These are phyloP conservation scores for Basileuterus tristriatus DNA, from an alignment of 2,797 vertebrate species.

Conservation along the genomic window DNA sequence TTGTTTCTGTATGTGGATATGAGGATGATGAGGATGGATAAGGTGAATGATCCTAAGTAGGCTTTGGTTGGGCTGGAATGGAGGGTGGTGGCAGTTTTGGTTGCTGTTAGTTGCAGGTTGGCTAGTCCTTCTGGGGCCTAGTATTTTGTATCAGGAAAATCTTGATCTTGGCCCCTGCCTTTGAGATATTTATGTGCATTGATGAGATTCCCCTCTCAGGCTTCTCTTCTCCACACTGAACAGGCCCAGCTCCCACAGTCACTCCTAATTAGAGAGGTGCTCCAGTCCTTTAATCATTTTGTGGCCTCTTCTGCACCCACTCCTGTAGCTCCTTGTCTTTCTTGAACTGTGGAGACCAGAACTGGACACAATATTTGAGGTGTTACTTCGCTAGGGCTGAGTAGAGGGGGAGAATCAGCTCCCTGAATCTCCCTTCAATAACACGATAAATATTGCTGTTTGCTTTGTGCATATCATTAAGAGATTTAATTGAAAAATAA, in stretches of 20 bases:
- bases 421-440: neutral
- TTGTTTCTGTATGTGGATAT: no score
- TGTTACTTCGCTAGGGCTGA: neutral
- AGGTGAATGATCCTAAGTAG: no score
- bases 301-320: neutral
- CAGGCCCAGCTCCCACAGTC: neutral
- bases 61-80: no score
- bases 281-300: neutral
- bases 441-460: neutral
- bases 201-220: neutral
- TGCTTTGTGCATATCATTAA: neutral
- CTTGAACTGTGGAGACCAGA: neutral
- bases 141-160: no score
- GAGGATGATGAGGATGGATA: no score
- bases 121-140: no score
- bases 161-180: no score
- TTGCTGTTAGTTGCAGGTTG: no score
- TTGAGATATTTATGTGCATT: no score
- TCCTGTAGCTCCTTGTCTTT: neutral
- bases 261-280: neutral
- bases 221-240: neutral
- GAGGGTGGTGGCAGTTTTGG: no score
- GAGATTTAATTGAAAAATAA: neutral
- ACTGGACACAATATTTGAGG: rapidly evolving
- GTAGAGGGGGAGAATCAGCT: neutral